A percentile compares a stretch with the other conserved stretches of the same genome.
Evolutionary conservation across 2,113 vertebrate genomes (phyloP).

Genomic region (Lates calcarifer): DNA sequence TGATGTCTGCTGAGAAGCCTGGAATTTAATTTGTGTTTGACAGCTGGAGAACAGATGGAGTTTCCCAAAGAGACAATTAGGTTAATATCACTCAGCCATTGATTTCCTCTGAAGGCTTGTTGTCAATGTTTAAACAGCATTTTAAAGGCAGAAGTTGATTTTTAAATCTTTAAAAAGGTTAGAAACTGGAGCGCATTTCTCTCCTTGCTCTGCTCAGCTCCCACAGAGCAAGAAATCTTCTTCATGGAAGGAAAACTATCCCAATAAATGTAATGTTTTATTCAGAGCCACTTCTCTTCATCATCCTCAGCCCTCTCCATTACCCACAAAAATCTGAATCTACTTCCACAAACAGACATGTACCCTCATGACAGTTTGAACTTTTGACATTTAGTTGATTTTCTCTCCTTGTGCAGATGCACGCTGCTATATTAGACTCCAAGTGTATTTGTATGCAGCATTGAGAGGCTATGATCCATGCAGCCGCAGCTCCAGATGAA

Average conservation of each 20-base stretch:
- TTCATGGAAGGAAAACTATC: conserved; percentile 41
- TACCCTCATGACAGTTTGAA: conserved; percentile 16
- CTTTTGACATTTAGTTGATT: no score
- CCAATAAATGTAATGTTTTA: conserved; percentile 68
- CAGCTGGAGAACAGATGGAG: conserved; percentile 35
- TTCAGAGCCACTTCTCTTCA: conserved; percentile 58
- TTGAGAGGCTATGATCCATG: conserved; percentile 41
- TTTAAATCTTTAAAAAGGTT: conserved; percentile 58
- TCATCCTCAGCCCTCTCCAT: conserved; percentile 37
- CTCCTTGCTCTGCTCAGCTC: conserved; percentile 34
- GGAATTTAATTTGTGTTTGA: conserved; percentile 16
- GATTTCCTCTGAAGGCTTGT: conserved; percentile 41
- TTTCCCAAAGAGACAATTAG: conserved; percentile 61
- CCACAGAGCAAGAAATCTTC: conserved; percentile 29
- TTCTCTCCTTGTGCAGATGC: no score
- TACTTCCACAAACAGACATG: conserved; percentile 26
- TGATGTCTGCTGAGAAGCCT: conserved; percentile 20
- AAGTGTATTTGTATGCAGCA: conserved; percentile 43
- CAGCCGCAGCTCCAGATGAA: no score
- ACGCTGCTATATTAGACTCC: conserved; percentile 7
- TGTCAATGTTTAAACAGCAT: conserved; percentile 67
- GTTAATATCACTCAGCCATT: conserved; percentile 62
- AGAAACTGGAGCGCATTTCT: conserved; percentile 42
- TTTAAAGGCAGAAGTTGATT: conserved; percentile 60
- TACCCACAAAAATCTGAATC: conserved; percentile 29